Evolutionary conservation across 1,140 invertebrate species (phyloP).

Genomic region (Helicoverpa zea): DNA sequence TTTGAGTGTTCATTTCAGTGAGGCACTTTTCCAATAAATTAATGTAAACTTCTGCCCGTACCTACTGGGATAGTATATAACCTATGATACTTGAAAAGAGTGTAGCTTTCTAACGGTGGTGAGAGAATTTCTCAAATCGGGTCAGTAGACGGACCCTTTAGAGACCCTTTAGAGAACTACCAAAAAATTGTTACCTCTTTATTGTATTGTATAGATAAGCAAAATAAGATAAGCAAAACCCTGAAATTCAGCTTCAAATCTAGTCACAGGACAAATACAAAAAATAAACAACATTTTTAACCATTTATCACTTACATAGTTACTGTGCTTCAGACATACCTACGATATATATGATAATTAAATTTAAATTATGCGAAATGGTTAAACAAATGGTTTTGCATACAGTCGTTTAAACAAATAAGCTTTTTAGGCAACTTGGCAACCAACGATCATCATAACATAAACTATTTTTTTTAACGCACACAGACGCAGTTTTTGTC

Average conservation of each 20-base stretch:
- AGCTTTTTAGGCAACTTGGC: slow-evolving; percentile 61
- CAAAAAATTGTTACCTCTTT: no score
- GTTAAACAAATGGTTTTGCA: slow-evolving; percentile 35
- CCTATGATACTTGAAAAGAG: no score
- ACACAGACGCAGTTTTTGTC: slow-evolving; percentile 56
- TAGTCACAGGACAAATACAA: background rate
- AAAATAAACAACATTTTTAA: background rate
- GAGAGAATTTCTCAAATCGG: no score
- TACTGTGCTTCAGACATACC: background rate
- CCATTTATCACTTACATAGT: slow-evolving; percentile 14
- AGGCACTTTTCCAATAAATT: no score
- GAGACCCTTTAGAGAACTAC: no score
- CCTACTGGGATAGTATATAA: no score
- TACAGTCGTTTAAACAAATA: slow-evolving; percentile 22
- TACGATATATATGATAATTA: background rate
- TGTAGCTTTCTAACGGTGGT: no score
- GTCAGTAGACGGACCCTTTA: no score
- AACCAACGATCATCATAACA: slow-evolving; percentile 59
- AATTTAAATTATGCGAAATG: slow-evolving; percentile 38
- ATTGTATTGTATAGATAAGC: no score
- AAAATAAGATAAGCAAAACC: no score
- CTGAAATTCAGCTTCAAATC: background rate
- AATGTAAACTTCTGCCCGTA: no score
- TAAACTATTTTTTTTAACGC: slow-evolving; percentile 30
- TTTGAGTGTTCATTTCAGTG: no score